These are phyloP conservation scores for Callipepla californica DNA, from an alignment of 2,113 vertebrate genomes.

Conservation along the genomic window DNA sequence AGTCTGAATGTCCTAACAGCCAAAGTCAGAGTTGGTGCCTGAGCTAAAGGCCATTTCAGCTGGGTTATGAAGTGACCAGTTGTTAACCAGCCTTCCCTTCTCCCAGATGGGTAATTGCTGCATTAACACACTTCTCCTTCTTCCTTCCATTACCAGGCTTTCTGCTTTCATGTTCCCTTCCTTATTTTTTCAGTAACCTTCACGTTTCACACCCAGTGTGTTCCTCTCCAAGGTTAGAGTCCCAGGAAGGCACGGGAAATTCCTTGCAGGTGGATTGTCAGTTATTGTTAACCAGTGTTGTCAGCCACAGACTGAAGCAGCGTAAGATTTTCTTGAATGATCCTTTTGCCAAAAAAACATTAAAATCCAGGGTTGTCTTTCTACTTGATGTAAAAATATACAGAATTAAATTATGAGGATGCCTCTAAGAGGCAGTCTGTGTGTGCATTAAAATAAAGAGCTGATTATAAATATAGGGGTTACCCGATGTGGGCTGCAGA, in stretches of 20 bases:
- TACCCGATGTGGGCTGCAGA: background rate
- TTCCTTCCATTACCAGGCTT: background rate
- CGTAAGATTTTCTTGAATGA: background rate
- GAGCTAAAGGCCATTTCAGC: background rate
- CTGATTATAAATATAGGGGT: background rate
- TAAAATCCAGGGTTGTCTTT: background rate
- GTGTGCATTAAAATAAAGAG: background rate
- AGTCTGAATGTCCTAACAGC: background rate
- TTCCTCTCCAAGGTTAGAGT: background rate
- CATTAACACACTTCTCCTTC: background rate
- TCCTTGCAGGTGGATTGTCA: background rate
- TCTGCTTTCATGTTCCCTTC: background rate
- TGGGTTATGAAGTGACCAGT: background rate
- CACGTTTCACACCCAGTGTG: background rate
- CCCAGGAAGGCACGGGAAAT: background rate
- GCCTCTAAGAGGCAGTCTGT: background rate
- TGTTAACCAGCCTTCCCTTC: background rate
- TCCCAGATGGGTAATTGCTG: background rate
- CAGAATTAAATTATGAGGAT: background rate
- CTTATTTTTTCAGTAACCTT: background rate
- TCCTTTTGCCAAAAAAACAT: background rate
- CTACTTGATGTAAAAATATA: background rate
- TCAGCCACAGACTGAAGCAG: background rate
- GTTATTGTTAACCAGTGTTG: background rate
- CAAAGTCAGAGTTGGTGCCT: background rate